Evolutionary conservation across 2,113 vertebrate genomes (phyloP), one percentile per base, ranked within the genome.

Genomic region (Callithrix jacchus): DNA sequence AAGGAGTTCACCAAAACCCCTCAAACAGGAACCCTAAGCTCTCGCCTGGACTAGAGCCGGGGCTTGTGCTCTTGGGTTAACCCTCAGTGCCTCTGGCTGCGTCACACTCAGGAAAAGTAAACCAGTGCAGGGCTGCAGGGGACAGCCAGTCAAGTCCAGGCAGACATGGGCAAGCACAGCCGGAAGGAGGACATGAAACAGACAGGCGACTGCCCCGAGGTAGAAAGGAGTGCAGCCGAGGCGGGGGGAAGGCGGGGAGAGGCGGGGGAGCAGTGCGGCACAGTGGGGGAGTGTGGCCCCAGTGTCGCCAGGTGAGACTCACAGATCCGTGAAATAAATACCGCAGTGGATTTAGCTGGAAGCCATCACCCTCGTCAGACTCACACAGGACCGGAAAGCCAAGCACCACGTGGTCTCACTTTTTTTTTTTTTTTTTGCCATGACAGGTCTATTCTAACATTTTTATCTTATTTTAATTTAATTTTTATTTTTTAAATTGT

Each of bases 251-350:
- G 87, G 95, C 81, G 87, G 95, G 93, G 93, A 88, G 95, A 94
- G 94, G 97, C 93, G 97, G 97, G 30, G 96, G 97, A 97, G 98
- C 95, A 89, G 97, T 40, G 96, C 86, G 97, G 98, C 98, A 97
- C 97, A 96, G 77, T 97, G 98, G 93, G 93, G 98, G 97, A 94
- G 89, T 79, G 87, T 21, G 94, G 97, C 96, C 97, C 98, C 94
- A 87, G 27, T 13, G 61, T 64, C 12, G 27, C 61, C 61, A 32
- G 61, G 2, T 0, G 12, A 32, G 11, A 64, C 11, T 27, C 40
- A 74, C 37, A 30, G 73, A 4, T 45, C 16, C 27, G 13, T 17
- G 23, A 25, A 14, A 8, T 13, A 13, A 27, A 2, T 2, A 13
- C 25, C 13, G 2, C 40, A 16, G 8, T 4, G 12, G 12, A 6